Evolutionary conservation across 2,888 invertebrate species (phyloP).

Genomic region (Biston betularia): DNA sequence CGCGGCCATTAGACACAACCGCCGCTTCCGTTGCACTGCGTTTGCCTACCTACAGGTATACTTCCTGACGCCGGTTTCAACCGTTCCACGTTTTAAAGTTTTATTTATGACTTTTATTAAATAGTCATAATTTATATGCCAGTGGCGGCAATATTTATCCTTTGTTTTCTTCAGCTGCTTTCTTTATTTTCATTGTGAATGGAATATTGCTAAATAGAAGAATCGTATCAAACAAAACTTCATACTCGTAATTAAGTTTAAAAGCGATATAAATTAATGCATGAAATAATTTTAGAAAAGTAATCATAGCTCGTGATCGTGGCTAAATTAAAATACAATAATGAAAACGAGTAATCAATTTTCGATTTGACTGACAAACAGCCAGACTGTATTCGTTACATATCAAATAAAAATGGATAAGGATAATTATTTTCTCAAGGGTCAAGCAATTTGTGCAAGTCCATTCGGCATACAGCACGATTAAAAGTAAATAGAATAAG

Average conservation of each 20-base stretch:
- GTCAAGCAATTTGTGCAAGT: slow-evolving; percentile 29
- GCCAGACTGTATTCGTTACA: too few relatives aligned
- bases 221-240: too few relatives aligned
- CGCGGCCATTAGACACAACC: slow-evolving; percentile 60
- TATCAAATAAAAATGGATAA: too few relatives aligned
- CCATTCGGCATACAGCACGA: slow-evolving; percentile 53
- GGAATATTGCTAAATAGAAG: neutral
- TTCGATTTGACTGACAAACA: too few relatives aligned
- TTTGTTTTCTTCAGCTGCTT: neutral
- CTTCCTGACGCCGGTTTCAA: slow-evolving; percentile 17
- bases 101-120: neutral
- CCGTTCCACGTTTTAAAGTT: neutral
- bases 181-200: neutral
- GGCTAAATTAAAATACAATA: too few relatives aligned
- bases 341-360: too few relatives aligned
- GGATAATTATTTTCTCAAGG: slow-evolving; percentile 28
- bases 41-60: slow-evolving; percentile 5
- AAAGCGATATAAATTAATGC: too few relatives aligned
- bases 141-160: neutral
- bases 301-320: too few relatives aligned
- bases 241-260: too few relatives aligned
- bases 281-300: too few relatives aligned
- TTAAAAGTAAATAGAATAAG: slow-evolving; percentile 52
- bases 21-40: slow-evolving; percentile 45
- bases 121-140: neutral